A percentile compares a stretch with the other conserved stretches of the same genome.
These are phyloP conservation scores for Dermatophagoides farinae DNA, from an alignment of 1,140 invertebrate species.

Conservation along the genomic window DNA sequence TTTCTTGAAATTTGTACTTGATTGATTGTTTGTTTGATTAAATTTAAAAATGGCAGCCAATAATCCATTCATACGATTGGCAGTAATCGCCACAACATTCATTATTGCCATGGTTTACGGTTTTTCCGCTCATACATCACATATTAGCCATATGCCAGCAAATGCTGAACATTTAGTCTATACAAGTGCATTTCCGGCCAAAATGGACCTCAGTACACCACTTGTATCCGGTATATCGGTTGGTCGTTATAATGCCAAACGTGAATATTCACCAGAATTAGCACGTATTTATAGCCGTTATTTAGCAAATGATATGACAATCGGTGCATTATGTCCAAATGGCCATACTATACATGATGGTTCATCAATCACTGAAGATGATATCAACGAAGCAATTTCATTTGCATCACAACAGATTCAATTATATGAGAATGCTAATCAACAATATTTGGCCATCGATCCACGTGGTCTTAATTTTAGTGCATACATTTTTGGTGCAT, in stretches of 20 bases:
- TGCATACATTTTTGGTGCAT: slow-evolving; percentile 13
- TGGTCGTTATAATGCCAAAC: slow-evolving; percentile 12
- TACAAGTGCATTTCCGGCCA: slow-evolving; percentile 5
- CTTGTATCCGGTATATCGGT: not conserved
- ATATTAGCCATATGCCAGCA: not conserved
- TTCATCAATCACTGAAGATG: not conserved
- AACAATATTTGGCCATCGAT: slow-evolving; percentile 14
- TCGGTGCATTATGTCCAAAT: not conserved
- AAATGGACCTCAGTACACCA: slow-evolving; percentile 4
- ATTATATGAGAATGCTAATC: slow-evolving; percentile 14
- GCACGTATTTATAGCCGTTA: slow-evolving; percentile 10
- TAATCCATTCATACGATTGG: not conserved
- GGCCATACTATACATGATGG: not conserved
- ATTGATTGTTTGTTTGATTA: too few relatives aligned
- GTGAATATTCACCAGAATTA: slow-evolving; percentile 13
- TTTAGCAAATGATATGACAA: slow-evolving; percentile 1
- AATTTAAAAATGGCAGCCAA: too few relatives aligned
- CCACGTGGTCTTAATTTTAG: slow-evolving; percentile 12
- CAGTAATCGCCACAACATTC: not conserved
- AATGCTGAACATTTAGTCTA: not conserved
- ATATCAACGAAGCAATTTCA: slow-evolving; percentile 7
- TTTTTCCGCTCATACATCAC: not conserved
- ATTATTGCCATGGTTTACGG: not conserved
- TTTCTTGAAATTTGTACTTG: too few relatives aligned
- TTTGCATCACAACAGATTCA: slow-evolving; percentile 10